These are phyloP conservation scores for Argyra leucocephala DNA, from an alignment of 2,888 invertebrate species.

Conservation along the genomic window DNA sequence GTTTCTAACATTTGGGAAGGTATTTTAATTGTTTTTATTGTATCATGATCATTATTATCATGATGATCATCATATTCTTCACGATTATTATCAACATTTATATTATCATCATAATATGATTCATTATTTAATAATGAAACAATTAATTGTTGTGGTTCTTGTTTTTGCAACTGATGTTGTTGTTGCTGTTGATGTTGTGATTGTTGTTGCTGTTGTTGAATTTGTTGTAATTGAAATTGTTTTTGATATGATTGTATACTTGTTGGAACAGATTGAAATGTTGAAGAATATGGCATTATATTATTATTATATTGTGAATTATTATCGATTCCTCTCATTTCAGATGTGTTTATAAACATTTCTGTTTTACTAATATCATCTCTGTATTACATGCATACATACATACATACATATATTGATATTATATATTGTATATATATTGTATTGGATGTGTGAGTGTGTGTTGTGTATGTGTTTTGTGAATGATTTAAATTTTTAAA, in stretches of 20 bases:
- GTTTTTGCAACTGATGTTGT: conserved; percentile 23
- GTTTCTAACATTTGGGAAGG: neutral
- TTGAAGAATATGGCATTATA: conserved; percentile 26
- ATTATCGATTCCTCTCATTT: conserved; percentile 4
- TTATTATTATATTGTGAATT: conserved; percentile 25
- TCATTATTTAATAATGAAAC: conserved; percentile 6
- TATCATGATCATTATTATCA: neutral
- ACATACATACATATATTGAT: conserved; percentile 14
- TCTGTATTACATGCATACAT: conserved; percentile 17
- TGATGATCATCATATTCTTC: neutral
- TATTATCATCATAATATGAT: conserved; percentile 1
- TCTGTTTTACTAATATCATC: conserved; percentile 9
- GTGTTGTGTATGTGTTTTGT: too few species aligned
- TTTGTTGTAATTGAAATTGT: neutral
- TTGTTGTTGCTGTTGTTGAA: conserved; percentile 27
- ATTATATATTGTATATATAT: conserved; percentile 13
- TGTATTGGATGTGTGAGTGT: conserved; percentile 15
- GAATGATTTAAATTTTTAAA: too few species aligned
- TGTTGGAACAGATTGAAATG: conserved; percentile 21
- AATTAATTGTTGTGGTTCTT: conserved; percentile 15
- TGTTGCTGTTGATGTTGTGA: conserved; percentile 29
- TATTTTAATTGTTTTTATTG: neutral
- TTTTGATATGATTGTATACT: conserved; percentile 11
- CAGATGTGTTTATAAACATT: neutral
- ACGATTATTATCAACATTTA: neutral